A percentile compares a stretch with the other conserved stretches of the same genome.
Evolutionary conservation across 1,140 invertebrate species (phyloP).

Genomic region (Drosophila busckii): DNA sequence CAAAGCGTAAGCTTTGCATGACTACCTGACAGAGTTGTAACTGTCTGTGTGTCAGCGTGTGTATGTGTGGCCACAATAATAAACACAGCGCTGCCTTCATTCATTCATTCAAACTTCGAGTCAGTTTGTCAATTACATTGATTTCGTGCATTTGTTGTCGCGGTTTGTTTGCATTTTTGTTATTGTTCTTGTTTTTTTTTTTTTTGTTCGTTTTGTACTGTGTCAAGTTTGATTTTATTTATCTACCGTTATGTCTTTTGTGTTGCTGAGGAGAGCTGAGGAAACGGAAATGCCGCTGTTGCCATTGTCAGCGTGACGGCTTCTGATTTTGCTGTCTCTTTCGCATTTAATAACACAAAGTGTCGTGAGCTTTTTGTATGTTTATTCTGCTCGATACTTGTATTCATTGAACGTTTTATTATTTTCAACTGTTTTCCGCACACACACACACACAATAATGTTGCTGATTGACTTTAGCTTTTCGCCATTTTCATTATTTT

Average conservation of each 20-base stretch:
- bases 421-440: slow-evolving; percentile 38
- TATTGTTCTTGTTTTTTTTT: slow-evolving; percentile 15
- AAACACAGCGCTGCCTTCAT: slow-evolving; percentile 52
- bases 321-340: slow-evolving; percentile 47
- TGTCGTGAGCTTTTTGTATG: slow-evolving; percentile 32
- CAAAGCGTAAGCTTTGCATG: slow-evolving; percentile 44
- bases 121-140: slow-evolving; percentile 68
- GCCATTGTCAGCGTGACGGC: slow-evolving; percentile 41
- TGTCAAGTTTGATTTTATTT: neutral
- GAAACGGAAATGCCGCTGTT: slow-evolving; percentile 37
- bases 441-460: slow-evolving; percentile 9
- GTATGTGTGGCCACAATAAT: slow-evolving; percentile 52
- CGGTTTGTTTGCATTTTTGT: slow-evolving; percentile 45
- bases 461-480: slow-evolving; percentile 53
- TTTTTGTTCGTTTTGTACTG: neutral
- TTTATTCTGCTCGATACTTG: slow-evolving; percentile 10
- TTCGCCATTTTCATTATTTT: slow-evolving; percentile 64
- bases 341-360: slow-evolving; percentile 60
- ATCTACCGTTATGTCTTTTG: neutral
- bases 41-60: slow-evolving; percentile 15
- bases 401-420: slow-evolving; percentile 31
- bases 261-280: slow-evolving; percentile 13
- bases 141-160: slow-evolving; percentile 34
- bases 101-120: slow-evolving; percentile 42
- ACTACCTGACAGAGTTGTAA: slow-evolving; percentile 12